Evolutionary conservation across 64 coral and sea anemone genomes (phyloP).

Genomic region (Cladopsammia gracilis): DNA sequence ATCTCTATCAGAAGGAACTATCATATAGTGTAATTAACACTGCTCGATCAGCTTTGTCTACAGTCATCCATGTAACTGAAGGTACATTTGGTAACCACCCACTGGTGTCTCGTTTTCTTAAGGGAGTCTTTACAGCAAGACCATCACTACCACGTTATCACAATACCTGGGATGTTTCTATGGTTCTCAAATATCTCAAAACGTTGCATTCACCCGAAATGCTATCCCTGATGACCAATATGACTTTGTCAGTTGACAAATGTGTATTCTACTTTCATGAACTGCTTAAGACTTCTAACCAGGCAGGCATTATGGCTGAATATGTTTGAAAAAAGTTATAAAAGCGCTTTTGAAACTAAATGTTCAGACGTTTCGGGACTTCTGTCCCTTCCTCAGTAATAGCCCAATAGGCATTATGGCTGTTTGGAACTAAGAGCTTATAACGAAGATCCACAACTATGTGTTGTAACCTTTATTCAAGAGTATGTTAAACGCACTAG

Average conservation of each 20-base stretch:
- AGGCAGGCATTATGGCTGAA: too few species aligned
- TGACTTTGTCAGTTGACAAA: background rate
- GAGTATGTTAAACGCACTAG: constrained; percentile 4
- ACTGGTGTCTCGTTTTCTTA: background rate
- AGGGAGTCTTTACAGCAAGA: background rate
- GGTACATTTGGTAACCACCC: background rate
- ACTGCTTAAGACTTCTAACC: constrained; percentile 30
- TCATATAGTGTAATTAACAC: background rate
- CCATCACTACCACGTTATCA: constrained; percentile 6
- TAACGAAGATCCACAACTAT: background rate
- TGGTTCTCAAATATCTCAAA: background rate
- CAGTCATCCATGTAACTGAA: background rate
- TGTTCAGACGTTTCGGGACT: too few species aligned
- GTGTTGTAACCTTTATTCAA: constrained; percentile 28
- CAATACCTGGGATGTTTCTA: constrained; percentile 21
- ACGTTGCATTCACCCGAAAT: background rate
- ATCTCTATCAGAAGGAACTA: background rate
- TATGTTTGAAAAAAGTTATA: too few species aligned
- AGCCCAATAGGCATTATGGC: constrained; percentile 20
- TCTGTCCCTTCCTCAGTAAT: too few species aligned
- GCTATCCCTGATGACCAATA: background rate
- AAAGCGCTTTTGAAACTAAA: too few species aligned
- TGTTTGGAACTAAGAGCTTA: background rate
- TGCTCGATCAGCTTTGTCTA: too few species aligned
- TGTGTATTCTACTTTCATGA: constrained; percentile 22